phyloP scores from a whole-genome alignment of 2,888 invertebrate genomes.

The Aporophyla lueneburgensis region DNA sequence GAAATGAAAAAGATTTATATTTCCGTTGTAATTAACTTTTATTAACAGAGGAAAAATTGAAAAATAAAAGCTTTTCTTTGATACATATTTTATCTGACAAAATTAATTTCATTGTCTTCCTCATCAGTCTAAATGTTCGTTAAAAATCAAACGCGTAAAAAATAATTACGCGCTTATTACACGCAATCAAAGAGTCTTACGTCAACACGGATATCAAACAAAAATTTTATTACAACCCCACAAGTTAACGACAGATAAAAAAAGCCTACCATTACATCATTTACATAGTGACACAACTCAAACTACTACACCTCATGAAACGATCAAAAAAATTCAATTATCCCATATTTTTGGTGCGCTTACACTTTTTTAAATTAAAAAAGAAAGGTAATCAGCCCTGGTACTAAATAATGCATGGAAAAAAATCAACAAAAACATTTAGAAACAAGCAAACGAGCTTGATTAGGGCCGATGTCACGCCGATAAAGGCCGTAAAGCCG shows the following conservation, averaged over 20 bases:
- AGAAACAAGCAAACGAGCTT: conserved; percentile 83
- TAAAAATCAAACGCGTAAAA: conserved; percentile 23
- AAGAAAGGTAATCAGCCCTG: conserved; percentile 84
- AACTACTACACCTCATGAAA: conserved; percentile 70
- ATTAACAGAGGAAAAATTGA: conserved; percentile 24
- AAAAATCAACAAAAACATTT: conserved; percentile 73
- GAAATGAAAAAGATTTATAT: conserved; percentile 49
- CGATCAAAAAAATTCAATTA: conserved; percentile 82
- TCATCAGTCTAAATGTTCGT: conserved; percentile 34
- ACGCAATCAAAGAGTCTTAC: conserved; percentile 59
- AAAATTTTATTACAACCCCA: conserved; percentile 60
- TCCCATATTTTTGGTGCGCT: conserved; percentile 75
- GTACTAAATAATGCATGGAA: conserved; percentile 76
- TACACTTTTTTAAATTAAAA: conserved; percentile 80
- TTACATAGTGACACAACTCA: conserved; percentile 55
- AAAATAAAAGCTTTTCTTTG: conserved; percentile 21
- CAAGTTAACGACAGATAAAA: conserved; percentile 47
- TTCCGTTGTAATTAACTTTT: conserved; percentile 51
- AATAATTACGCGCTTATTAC: conserved; percentile 39
- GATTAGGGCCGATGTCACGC: conserved; percentile 90
- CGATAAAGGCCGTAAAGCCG: conserved; percentile 88
- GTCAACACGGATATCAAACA: conserved; percentile 59
- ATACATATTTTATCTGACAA: conserved; percentile 8
- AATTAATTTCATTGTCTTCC: conserved; percentile 36
- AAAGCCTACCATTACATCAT: conserved; percentile 39